Conservation (phyloP, 2,888 invertebrate species). For the Oscheius sp. region DNA sequence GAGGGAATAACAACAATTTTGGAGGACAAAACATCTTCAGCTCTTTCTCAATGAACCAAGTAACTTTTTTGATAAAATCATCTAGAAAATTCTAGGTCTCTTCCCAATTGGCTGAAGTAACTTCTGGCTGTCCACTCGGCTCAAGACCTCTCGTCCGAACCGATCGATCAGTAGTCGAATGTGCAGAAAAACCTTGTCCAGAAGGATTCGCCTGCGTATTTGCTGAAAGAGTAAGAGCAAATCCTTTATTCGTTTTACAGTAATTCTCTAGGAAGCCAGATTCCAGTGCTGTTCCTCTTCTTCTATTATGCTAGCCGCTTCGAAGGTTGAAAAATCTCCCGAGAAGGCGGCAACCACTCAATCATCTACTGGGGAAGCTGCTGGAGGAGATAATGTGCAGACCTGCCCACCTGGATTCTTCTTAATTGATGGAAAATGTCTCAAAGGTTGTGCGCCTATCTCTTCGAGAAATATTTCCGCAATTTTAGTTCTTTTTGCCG, state of each 20-base stretch:
- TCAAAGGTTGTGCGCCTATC: constrained; percentile 42
- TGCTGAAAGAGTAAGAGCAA: constrained; percentile 37
- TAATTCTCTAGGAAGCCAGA: constrained; percentile 40
- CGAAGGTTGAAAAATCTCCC: constrained; percentile 19
- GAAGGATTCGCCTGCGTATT: constrained; percentile 60
- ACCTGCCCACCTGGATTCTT: constrained; percentile 59
- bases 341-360: constrained; percentile 28
- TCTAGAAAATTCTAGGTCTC: neutral
- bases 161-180: constrained; percentile 49
- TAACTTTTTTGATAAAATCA: neutral
- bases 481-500: constrained; percentile 62
- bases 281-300: constrained; percentile 60
- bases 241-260: neutral
- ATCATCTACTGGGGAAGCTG: neutral
- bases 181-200: constrained; percentile 56
- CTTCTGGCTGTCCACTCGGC: constrained; percentile 48
- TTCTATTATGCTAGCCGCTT: constrained; percentile 48
- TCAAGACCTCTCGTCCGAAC: constrained; percentile 54
- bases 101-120: constrained; percentile 12
- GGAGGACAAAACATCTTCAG: constrained; percentile 19
- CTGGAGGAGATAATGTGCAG: constrained; percentile 32
- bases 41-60: neutral
- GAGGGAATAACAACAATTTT: constrained; percentile 13
- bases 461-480: neutral
- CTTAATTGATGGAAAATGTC: constrained; percentile 56